Conservation (phyloP, 2,888 invertebrate genomes). For the Frankliniella fusca region DNA sequence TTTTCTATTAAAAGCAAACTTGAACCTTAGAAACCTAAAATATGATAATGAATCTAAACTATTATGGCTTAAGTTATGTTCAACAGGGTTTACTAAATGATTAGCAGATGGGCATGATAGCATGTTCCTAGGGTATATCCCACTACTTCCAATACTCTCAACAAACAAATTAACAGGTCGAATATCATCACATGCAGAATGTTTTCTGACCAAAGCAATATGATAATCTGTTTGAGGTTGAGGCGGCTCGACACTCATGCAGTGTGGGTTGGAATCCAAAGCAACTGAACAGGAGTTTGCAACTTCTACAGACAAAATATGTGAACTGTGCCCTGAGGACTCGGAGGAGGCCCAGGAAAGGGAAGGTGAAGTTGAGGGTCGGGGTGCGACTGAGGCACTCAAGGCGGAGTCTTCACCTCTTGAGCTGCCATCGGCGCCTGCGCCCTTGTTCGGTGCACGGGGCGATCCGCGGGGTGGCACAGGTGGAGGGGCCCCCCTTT, state of each 20-base stretch:
- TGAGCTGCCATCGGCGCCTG: conserved; percentile 46
- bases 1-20: not conserved
- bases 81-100: not conserved
- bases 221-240: not conserved
- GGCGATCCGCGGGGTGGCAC: conserved; percentile 71
- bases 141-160: not conserved
- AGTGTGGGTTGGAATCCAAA: not conserved
- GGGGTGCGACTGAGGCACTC: not conserved
- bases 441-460: not conserved
- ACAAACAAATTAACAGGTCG: not conserved
- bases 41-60: not conserved
- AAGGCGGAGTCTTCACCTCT: conserved; percentile 6
- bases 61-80: not conserved
- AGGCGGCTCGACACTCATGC: not conserved
- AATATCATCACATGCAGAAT: not conserved
- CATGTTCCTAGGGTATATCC: not conserved
- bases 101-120: not conserved
- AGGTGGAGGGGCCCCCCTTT: conserved; percentile 72
- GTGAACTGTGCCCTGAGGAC: conserved; percentile 18
- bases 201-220: not conserved
- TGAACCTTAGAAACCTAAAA: not conserved
- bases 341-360: conserved; percentile 8
- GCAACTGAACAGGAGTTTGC: not conserved
- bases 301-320: conserved; percentile 12
- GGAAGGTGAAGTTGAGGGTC: not conserved